Evolutionary conservation across 2,888 invertebrate species (phyloP).

Genomic region (Tipula confusa): DNA sequence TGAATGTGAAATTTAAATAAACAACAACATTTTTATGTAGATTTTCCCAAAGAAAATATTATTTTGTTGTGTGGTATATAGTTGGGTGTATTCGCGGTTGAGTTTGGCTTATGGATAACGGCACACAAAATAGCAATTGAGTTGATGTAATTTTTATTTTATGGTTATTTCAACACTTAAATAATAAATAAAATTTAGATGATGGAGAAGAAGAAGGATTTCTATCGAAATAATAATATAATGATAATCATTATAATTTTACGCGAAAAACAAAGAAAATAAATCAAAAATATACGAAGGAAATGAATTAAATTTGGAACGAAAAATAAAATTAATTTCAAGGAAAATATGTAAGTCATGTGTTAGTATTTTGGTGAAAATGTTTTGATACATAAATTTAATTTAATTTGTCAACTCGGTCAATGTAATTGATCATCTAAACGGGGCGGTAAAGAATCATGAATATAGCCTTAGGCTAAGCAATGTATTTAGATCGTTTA

Average conservation of each 20-base stretch:
- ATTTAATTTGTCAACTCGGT: too few species aligned
- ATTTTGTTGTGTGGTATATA: neutral
- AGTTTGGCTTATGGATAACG: neutral
- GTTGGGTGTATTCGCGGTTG: neutral
- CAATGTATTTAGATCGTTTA: too few species aligned
- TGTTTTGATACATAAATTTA: too few species aligned
- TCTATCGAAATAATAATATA: neutral
- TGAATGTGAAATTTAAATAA: neutral
- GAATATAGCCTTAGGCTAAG: too few species aligned
- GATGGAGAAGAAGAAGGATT: neutral
- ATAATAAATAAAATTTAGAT: neutral
- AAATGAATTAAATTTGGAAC: neutral
- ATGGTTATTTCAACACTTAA: neutral
- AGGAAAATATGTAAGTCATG: neutral
- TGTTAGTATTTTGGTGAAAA: too few species aligned
- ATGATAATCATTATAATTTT: neutral
- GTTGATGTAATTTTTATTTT: conserved; percentile 3
- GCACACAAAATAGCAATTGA: conserved; percentile 9
- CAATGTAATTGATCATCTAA: too few species aligned
- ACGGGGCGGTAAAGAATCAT: too few species aligned
- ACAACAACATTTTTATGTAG: neutral
- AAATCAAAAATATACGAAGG: neutral
- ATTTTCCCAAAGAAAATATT: neutral
- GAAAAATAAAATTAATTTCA: neutral
- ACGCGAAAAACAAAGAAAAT: neutral